A percentile compares a stretch with the other conserved stretches of the same genome.
phyloP scores from a whole-genome alignment of 2,888 invertebrate species.

The Papilio demoleus region DNA sequence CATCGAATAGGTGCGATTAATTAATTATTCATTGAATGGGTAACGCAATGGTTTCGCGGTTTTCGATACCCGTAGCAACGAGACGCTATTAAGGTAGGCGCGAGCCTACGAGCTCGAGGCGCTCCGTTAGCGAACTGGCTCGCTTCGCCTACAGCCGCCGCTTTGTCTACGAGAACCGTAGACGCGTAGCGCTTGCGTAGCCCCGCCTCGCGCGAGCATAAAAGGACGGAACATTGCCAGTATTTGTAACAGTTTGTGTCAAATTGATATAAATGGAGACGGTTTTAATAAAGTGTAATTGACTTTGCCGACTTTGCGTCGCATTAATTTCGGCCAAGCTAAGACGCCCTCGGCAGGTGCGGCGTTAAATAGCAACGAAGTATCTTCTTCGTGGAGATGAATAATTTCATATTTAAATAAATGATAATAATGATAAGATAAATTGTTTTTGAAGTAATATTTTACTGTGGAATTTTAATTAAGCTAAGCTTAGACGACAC shows the following conservation, averaged over 20 bases:
- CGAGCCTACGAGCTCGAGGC: conserved; percentile 59
- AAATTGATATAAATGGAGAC: conserved; percentile 84
- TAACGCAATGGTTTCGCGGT: conserved; percentile 48
- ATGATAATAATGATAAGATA: conserved; percentile 79
- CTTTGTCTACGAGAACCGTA: conserved; percentile 59
- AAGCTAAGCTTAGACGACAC: not conserved
- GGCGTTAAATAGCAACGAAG: conserved; percentile 74
- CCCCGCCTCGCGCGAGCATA: conserved; percentile 78
- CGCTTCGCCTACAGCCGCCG: conserved; percentile 50
- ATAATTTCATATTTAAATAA: conserved; percentile 80
- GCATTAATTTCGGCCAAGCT: conserved; percentile 82
- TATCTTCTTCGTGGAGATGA: conserved; percentile 76
- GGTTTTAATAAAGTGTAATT: conserved; percentile 84
- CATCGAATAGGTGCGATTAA: conserved; percentile 71
- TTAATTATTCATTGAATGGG: conserved; percentile 73
- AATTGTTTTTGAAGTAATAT: conserved; percentile 59
- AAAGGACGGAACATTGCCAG: conserved; percentile 83
- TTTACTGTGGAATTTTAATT: conserved; percentile 21
- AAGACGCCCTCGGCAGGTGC: conserved; percentile 81
- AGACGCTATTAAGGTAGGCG: conserved; percentile 52
- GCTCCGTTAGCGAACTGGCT: conserved; percentile 64
- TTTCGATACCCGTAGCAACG: conserved; percentile 52
- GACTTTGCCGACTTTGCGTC: conserved; percentile 83
- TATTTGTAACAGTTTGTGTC: conserved; percentile 84
- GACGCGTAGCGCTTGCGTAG: conserved; percentile 78